These are phyloP conservation scores for Telenomus remus DNA, from an alignment of 1,140 invertebrate genomes.

Conservation along the genomic window DNA sequence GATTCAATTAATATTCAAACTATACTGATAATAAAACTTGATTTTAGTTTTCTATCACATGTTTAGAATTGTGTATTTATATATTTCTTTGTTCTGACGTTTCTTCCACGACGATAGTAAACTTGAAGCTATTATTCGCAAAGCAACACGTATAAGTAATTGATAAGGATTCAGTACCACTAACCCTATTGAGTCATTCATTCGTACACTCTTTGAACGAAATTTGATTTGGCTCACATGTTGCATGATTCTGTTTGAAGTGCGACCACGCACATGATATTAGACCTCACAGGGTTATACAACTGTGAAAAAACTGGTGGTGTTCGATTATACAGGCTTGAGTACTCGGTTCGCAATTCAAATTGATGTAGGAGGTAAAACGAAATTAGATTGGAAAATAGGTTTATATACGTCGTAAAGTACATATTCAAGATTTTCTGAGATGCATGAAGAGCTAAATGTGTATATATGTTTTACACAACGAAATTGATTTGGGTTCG, in stretches of 20 bases:
- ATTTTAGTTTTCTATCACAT: too few relatives aligned
- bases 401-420: slow-evolving; percentile 43
- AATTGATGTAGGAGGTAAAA: slow-evolving; percentile 18
- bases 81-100: too few relatives aligned
- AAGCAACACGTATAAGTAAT: slow-evolving; percentile 7
- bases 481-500: too few relatives aligned
- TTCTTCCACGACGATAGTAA: too few relatives aligned
- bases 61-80: background rate
- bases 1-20: too few relatives aligned
- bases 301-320: slow-evolving; percentile 12
- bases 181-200: slow-evolving; percentile 36
- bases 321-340: slow-evolving; percentile 23
- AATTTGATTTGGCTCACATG: slow-evolving; percentile 61
- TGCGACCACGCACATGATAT: slow-evolving; percentile 41
- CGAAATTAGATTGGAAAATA: slow-evolving; percentile 28
- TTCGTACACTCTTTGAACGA: slow-evolving; percentile 37
- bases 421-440: slow-evolving; percentile 47
- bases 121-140: too few relatives aligned
- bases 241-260: slow-evolving; percentile 56
- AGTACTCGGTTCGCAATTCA: slow-evolving; percentile 6
- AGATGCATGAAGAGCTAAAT: background rate
- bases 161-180: slow-evolving; percentile 54
- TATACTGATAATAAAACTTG: too few relatives aligned
- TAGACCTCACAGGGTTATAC: slow-evolving; percentile 38
- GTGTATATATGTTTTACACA: slow-evolving; percentile 7